Base-by-base conservation (phyloP, 2,113 vertebrate species). In the Bettongia penicillata region DNA sequence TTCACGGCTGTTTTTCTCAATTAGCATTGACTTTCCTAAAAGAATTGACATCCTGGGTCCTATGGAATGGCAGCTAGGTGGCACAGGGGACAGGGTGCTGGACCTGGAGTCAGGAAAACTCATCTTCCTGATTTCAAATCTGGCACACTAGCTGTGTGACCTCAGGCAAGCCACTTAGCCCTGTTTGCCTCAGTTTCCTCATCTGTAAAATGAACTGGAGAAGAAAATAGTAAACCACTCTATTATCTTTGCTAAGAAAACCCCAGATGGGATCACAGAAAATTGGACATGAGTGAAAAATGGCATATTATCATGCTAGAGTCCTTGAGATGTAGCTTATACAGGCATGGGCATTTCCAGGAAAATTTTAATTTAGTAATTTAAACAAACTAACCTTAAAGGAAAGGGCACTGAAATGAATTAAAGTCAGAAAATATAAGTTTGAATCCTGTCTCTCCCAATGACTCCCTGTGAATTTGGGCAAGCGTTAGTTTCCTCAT, bases 341-440 rank as follows among this genome's bases (percentile, higher is more conserved):
- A 90, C 50, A 55, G 89, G 89, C 91, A 89, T 90, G 95, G 97
- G 28, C 53, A 98, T 98, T 98, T 98, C 93, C 93, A 84, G 95
- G 11, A 9, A 92, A 92, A 96, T 98, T 98, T 98, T 98, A 98
- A 98, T 98, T 98, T 98, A 51, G 92, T 90, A 96, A 96, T 97
- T 23, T 84, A 43, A 84, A 23, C 37, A 9, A 84, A 77, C 28
- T n/a, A 77, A 84, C 37, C 37, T 84, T n/a, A 84, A 84, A 19
- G 98, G 92, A 68, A 77, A 95, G 89, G 96, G 92, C 97, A 97
- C 96, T 94, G 96, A 97, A 98, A 93, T 77, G 95, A 89, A 98
- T 95, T 98, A 97, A 98, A 22, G 19, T 43, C 8, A 43, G 68
- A 84, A 43, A n/a, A 43, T 84, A n/a, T 43, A 84, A 19, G n/a